phyloP scores from a whole-genome alignment of 2,888 invertebrate genomes.

The Caenorhabditis wallacei region DNA sequence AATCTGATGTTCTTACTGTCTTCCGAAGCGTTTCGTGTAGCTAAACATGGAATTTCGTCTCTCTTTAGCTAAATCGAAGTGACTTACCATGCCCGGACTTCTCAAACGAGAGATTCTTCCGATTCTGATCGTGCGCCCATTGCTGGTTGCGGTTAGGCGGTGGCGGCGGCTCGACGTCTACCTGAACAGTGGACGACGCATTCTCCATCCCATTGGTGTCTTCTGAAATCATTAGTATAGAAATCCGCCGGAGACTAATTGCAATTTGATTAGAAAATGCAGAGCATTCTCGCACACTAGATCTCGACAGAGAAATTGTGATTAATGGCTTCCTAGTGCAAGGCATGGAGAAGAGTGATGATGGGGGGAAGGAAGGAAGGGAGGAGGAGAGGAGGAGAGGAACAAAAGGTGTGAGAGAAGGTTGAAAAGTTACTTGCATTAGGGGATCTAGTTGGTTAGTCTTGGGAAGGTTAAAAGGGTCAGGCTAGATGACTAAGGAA shows the following conservation, averaged over 20 bases:
- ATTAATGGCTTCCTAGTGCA: constrained; percentile 54
- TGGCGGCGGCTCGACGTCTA: constrained; percentile 27
- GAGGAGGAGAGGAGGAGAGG: constrained; percentile 1
- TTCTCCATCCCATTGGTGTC: constrained; percentile 62
- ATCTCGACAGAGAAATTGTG: constrained; percentile 62
- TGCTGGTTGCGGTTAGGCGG: constrained; percentile 1
- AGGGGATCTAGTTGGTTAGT: not conserved
- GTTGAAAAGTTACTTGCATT: not conserved
- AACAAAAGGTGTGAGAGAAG: not conserved
- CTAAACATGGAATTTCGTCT: constrained; percentile 11
- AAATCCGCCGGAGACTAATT: constrained; percentile 40
- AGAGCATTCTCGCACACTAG: constrained; percentile 9
- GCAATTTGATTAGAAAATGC: constrained; percentile 43
- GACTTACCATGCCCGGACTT: constrained; percentile 47
- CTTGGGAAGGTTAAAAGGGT: too few relatives aligned
- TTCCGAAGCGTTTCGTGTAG: constrained; percentile 71
- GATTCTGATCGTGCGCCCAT: constrained; percentile 65
- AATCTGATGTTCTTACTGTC: constrained; percentile 75
- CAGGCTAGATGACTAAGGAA: too few relatives aligned
- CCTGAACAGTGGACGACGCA: constrained; percentile 44
- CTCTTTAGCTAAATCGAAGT: not conserved
- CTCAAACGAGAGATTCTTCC: constrained; percentile 61
- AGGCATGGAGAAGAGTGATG: constrained; percentile 11
- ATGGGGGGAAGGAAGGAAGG: constrained; percentile 7
- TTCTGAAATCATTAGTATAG: not conserved